Evolutionary conservation across 2,797 vertebrate genomes (phyloP), one percentile per base, ranked within the genome.

Genomic region (Clarias fuscus): DNA sequence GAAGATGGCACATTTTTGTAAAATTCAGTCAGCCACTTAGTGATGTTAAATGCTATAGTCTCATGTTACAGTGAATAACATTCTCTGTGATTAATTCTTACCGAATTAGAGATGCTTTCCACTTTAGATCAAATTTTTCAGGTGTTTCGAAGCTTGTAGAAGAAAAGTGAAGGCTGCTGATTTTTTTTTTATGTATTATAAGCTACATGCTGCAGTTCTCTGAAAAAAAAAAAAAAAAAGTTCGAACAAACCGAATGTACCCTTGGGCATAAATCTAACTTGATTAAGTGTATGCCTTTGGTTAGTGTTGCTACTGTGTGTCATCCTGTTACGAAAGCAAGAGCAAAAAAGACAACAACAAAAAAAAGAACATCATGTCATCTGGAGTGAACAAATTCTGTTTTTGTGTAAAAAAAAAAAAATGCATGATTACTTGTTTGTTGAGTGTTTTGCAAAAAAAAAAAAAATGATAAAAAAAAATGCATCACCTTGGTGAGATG

Each of bases 371-470:
- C 53, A 79, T 27, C 79, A 85, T 83, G 37, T 86, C 84, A 88
- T 81, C 62, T 82, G 78, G 68, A 88, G 48, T 83, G 85, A 72
- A 85, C 37, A 62, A 78, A 82, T 84, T 82, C 67, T 82, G 76
- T 72, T 90, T 79, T 86, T 84, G 83, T 81, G 71, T 64, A 73
- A 80, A 85, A 37, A 33, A 33, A n/a, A 33, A 37, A 37, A 37
- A 81, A 77, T 90, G 91, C 91, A 92, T 92, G 91, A 86, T 48
- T 88, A 81, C 62, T 77, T 84, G 82, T 89, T 70, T 83, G 84
- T 84, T 84, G 67, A 88, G 40, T 62, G 27, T 67, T 84, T 48
- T 11, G n/a, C 62, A n/a, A n/a, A 65, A n/a, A 65, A 10, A 53
- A 10, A 1, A 33, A 5, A 4, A 37, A 37, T 37, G 37, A 37